Conservation (phyloP, 2,113 vertebrate species). For the Hydropotes inermis region DNA sequence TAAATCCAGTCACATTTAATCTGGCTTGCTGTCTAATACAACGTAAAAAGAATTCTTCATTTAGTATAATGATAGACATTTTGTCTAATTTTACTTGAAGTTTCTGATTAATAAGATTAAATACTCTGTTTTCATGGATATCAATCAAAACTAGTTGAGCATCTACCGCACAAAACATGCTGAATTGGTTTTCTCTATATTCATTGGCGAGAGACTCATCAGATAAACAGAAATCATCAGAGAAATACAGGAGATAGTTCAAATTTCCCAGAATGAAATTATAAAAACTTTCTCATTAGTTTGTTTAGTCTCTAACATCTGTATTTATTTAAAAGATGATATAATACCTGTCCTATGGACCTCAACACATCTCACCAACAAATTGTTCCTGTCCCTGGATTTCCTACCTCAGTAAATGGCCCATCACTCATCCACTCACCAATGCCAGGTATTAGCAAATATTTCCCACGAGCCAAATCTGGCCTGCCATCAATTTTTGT, state of each 20-base stretch:
- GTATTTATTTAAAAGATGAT: neutral
- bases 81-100: neutral
- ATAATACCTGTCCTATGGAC: neutral
- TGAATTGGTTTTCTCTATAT: neutral
- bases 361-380: neutral
- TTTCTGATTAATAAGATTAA: neutral
- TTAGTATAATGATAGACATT: neutral
- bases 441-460: neutral
- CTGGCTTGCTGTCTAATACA: neutral
- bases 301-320: neutral
- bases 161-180: neutral
- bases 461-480: neutral
- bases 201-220: neutral
- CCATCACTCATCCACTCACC: neutral
- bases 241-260: neutral
- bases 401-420: neutral
- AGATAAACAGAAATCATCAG: neutral
- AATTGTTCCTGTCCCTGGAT: neutral
- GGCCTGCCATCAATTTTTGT: neutral
- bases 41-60: neutral
- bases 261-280: neutral
- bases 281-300: neutral
- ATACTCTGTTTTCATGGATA: neutral
- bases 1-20: neutral
- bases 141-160: neutral